Evolutionary conservation across 1,140 invertebrate species (phyloP).

Genomic region (Wasmannia auropunctata): DNA sequence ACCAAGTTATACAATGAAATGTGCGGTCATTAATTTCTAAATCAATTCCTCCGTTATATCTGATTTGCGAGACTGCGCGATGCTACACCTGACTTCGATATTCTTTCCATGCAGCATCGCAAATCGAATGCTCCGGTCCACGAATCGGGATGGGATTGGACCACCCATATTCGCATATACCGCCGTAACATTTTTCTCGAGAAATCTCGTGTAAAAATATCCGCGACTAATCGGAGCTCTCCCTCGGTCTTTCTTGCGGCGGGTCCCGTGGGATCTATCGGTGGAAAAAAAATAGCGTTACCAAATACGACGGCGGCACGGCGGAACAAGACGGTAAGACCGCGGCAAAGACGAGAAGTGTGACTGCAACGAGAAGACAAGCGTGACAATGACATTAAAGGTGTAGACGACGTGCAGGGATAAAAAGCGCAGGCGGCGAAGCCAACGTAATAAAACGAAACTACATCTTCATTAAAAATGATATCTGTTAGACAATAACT

Average conservation of each 20-base stretch:
- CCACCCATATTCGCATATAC: background rate
- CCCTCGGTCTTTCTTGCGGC: background rate
- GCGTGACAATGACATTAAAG: slow-evolving; percentile 7
- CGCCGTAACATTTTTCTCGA: background rate
- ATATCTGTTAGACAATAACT: background rate
- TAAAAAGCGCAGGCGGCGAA: background rate
- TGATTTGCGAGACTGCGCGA: background rate
- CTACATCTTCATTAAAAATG: background rate
- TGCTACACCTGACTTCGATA: background rate
- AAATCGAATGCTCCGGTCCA: background rate
- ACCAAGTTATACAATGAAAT: background rate
- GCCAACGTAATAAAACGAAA: background rate
- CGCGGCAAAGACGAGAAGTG: background rate
- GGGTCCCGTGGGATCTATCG: background rate
- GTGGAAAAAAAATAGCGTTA: background rate
- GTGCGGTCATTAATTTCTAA: background rate
- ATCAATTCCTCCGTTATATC: background rate
- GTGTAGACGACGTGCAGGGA: background rate
- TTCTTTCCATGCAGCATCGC: background rate
- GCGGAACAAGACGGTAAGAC: background rate
- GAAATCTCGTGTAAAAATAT: background rate
- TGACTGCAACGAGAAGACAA: background rate
- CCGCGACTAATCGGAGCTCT: slow-evolving; percentile 7
- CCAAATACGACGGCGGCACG: background rate
- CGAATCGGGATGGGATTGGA: background rate